Evolutionary conservation across 2,888 invertebrate genomes (phyloP).

Genomic region (Mesorhabditis belari): DNA sequence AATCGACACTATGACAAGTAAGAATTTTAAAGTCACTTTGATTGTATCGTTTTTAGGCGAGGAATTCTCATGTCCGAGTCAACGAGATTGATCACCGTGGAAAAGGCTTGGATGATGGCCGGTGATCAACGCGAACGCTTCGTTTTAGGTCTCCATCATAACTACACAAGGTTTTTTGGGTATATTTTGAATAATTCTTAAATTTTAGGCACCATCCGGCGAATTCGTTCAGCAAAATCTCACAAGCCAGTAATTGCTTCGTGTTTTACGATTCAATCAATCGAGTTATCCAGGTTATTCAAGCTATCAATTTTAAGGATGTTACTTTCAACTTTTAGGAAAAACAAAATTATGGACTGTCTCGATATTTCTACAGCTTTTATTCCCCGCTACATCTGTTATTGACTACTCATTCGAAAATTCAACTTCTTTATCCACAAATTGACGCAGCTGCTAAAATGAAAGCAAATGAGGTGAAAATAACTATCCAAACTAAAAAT

Average conservation of each 20-base stretch:
- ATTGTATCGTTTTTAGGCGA: not conserved
- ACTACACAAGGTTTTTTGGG: not conserved
- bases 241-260: slow-evolving; percentile 17
- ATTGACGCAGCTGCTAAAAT: not conserved
- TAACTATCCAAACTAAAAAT: no score
- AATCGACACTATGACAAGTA: slow-evolving; percentile 23
- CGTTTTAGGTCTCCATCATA: not conserved
- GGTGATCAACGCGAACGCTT: not conserved
- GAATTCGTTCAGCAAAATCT: slow-evolving; percentile 18
- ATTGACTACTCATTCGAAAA: slow-evolving; percentile 31
- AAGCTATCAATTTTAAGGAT: not conserved
- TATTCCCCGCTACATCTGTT: slow-evolving; percentile 26
- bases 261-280: slow-evolving; percentile 23
- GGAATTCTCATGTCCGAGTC: not conserved
- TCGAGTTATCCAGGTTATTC: not conserved
- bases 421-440: not conserved
- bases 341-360: slow-evolving; percentile 23
- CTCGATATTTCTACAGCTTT: slow-evolving; percentile 21
- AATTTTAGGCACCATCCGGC: slow-evolving; percentile 1
- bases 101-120: not conserved
- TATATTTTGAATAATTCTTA: no score
- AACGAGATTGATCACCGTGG: not conserved
- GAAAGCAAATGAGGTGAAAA: not conserved
- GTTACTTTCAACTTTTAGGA: slow-evolving; percentile 12
- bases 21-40: not conserved